These are phyloP conservation scores for Hoplostethus atlanticus DNA, from an alignment of 2,797 vertebrate genomes.

Conservation along the genomic window DNA sequence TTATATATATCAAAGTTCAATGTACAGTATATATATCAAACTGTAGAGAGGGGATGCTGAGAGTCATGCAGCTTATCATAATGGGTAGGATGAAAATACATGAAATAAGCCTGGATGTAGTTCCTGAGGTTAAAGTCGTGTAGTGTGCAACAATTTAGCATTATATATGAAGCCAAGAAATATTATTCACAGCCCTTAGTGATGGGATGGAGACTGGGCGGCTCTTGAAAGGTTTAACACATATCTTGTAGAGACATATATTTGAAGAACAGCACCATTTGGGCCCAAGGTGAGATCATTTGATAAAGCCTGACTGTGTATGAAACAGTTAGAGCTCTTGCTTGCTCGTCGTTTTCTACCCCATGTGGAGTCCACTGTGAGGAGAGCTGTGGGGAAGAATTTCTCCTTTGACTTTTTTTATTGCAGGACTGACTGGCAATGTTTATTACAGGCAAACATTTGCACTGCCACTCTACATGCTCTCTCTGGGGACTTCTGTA, in stretches of 20 bases:
- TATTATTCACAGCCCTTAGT: slow-evolving; percentile 35
- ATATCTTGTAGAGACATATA: slow-evolving; percentile 27
- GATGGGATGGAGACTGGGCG: slow-evolving; percentile 20
- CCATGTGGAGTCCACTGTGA: slow-evolving; percentile 28
- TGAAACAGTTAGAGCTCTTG: slow-evolving; percentile 48
- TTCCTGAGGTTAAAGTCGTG: background rate
- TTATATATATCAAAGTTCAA: too few species aligned
- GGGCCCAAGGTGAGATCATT: slow-evolving; percentile 30
- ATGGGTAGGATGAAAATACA: too few species aligned
- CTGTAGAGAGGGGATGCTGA: background rate
- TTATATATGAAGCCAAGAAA: slow-evolving; percentile 25
- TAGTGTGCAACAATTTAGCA: slow-evolving; percentile 29
- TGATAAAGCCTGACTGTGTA: slow-evolving; percentile 44
- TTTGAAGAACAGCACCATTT: slow-evolving; percentile 54
- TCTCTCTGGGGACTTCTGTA: slow-evolving; percentile 27
- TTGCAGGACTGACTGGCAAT: slow-evolving; percentile 34
- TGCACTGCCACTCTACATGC: slow-evolving; percentile 24
- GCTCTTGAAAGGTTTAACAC: slow-evolving; percentile 34
- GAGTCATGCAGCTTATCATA: background rate
- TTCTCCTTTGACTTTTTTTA: slow-evolving; percentile 6
- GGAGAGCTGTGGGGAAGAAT: background rate
- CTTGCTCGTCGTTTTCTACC: slow-evolving; percentile 45
- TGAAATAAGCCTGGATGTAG: slow-evolving; percentile 5
- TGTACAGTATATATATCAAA: background rate
- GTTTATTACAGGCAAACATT: slow-evolving; percentile 44